These are phyloP conservation scores for Tenualosa thibaudeaui DNA, from an alignment of 2,797 vertebrate species.

Conservation along the genomic window DNA sequence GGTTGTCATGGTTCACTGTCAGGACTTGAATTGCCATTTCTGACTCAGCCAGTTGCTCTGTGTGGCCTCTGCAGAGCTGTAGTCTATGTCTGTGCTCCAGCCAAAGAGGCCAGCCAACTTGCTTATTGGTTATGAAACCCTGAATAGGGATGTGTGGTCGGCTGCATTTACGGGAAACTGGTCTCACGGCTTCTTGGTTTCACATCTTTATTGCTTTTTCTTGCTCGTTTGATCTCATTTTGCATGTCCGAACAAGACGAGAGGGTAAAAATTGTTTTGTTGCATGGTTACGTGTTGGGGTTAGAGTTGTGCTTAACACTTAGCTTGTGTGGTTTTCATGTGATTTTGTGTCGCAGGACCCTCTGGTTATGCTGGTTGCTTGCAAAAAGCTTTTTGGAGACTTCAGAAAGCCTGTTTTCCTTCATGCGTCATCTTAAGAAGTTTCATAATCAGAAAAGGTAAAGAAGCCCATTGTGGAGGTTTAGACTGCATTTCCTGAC, in stretches of 20 bases:
- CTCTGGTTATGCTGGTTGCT: not conserved
- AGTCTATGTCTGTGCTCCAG: not conserved
- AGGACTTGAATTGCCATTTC: not conserved
- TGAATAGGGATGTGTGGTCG: conserved; percentile 4
- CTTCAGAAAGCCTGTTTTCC: not conserved
- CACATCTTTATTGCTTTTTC: not conserved
- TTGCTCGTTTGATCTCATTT: conserved; percentile 3
- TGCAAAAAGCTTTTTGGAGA: not conserved
- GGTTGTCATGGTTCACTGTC: not conserved
- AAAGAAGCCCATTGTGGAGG: not conserved
- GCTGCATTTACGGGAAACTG: not conserved
- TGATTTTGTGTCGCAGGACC: not conserved
- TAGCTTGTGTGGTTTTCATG: not conserved
- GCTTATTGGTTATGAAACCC: conserved; percentile 23
- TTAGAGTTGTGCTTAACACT: not conserved
- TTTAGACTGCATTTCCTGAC: not conserved
- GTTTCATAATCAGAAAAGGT: not conserved
- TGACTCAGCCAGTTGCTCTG: not conserved
- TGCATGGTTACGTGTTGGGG: not conserved
- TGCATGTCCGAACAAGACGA: conserved; percentile 39
- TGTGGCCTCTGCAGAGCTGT: not conserved
- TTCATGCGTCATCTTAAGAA: not conserved
- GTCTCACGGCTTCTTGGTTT: not conserved
- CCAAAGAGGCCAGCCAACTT: conserved; percentile 3
- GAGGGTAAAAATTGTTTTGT: not conserved